Conservation (phyloP, 2,797 vertebrate genomes). For the Sebastes taczanowskii region DNA sequence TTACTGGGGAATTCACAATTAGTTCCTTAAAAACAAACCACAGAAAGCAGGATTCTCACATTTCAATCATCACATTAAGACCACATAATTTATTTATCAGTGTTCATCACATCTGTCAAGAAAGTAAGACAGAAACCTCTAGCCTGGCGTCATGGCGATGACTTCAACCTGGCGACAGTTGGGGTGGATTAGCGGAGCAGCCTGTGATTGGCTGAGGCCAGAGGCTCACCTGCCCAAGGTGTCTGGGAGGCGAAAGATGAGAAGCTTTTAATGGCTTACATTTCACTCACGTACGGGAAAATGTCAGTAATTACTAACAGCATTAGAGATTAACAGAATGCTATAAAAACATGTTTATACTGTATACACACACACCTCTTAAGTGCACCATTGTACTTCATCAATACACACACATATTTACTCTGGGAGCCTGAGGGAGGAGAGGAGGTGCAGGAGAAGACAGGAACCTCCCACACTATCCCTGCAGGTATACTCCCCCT, state of each 20-base stretch:
- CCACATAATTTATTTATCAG: background rate
- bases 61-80: background rate
- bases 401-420: background rate
- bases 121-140: background rate
- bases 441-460: conserved; percentile 6
- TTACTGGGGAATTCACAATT: background rate
- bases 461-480: conserved; percentile 41
- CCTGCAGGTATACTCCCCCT: conserved; percentile 41
- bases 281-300: conserved; percentile 23
- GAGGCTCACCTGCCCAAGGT: conserved; percentile 23
- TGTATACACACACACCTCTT: background rate
- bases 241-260: conserved; percentile 41
- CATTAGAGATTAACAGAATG: conserved; percentile 6
- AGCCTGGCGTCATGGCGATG: background rate
- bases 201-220: conserved; percentile 34
- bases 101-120: background rate
- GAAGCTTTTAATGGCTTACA: conserved; percentile 47
- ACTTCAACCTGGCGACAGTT: conserved; percentile 13
- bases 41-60: background rate
- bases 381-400: background rate
- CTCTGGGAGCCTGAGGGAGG: background rate
- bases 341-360: background rate
- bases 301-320: conserved; percentile 15
- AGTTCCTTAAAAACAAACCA: background rate
- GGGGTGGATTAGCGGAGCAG: background rate